Evolutionary conservation across 2,888 invertebrate species (phyloP).

Genomic region (Zygaena filipendulae): DNA sequence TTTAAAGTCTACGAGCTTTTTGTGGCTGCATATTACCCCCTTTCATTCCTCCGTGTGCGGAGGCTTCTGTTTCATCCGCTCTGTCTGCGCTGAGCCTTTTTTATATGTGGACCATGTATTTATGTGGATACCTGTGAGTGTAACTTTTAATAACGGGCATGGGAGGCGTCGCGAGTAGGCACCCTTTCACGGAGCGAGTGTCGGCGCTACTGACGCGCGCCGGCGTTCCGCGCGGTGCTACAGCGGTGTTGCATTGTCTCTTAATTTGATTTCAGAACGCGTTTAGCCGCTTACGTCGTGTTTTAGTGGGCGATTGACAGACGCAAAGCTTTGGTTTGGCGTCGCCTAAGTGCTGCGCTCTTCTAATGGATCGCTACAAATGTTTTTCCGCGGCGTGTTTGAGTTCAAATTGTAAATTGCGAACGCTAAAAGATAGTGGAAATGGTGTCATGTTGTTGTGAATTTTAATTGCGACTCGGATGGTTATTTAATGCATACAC

Average conservation of each 20-base stretch:
- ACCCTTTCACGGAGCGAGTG: slow-evolving; percentile 31
- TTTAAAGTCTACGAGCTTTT: slow-evolving; percentile 43
- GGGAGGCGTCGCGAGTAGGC: too few relatives aligned
- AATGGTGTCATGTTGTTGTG: too few relatives aligned
- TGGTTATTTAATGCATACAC: too few relatives aligned
- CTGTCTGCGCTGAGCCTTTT: slow-evolving; percentile 35
- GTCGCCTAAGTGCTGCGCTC: slow-evolving; percentile 23
- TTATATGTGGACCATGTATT: too few relatives aligned
- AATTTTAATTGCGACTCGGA: too few relatives aligned
- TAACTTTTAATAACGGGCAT: slow-evolving; percentile 44
- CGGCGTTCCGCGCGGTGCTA: slow-evolving; percentile 9
- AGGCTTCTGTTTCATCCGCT: slow-evolving; percentile 49
- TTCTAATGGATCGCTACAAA: slow-evolving; percentile 33
- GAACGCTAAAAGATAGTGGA: too few relatives aligned
- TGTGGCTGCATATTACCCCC: slow-evolving; percentile 53
- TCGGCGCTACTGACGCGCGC: slow-evolving; percentile 20
- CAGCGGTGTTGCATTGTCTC: slow-evolving; percentile 35
- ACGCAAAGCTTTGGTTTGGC: slow-evolving; percentile 51
- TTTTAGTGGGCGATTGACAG: slow-evolving; percentile 34
- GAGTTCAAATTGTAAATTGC: too few relatives aligned
- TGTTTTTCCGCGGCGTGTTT: too few relatives aligned
- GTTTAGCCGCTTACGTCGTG: slow-evolving; percentile 24
- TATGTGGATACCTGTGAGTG: slow-evolving; percentile 28
- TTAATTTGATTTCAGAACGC: slow-evolving; percentile 34
- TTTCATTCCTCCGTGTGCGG: slow-evolving; percentile 38